A percentile compares a stretch with the other conserved stretches of the same genome.
These are phyloP conservation scores for Mythimna pallens DNA, from an alignment of 2,888 invertebrate genomes.

Conservation along the genomic window DNA sequence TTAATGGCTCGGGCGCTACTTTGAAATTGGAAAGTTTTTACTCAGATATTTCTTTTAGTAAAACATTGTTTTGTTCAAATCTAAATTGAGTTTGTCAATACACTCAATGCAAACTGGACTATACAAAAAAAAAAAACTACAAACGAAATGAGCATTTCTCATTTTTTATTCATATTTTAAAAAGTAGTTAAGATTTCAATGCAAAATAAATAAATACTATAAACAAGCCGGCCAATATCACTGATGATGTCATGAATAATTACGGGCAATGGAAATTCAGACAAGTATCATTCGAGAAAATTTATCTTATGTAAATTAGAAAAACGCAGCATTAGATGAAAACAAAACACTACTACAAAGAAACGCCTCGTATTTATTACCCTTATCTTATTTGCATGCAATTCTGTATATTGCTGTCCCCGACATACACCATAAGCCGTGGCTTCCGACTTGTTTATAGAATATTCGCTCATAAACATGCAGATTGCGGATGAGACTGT, in stretches of 20 bases:
- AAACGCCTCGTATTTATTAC: conserved; percentile 84
- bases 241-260: not conserved
- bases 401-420: conserved; percentile 86
- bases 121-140: not conserved
- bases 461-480: conserved; percentile 90
- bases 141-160: not conserved
- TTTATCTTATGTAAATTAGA: conserved; percentile 44
- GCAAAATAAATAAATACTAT: not conserved
- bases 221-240: not conserved
- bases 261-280: not conserved
- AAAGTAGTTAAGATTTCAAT: not conserved
- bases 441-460: conserved; percentile 87
- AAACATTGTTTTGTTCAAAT: not conserved
- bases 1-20: conserved; percentile 31
- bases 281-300: conserved; percentile 26
- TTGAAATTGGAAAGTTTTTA: conserved; percentile 15
- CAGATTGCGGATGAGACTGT: conserved; percentile 90
- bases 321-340: conserved; percentile 76
- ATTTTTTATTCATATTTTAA: not conserved
- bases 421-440: conserved; percentile 76
- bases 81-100: not conserved
- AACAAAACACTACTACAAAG: conserved; percentile 75
- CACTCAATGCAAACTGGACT: not conserved
- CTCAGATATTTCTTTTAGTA: not conserved
- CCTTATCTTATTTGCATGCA: conserved; percentile 90